Evolutionary conservation across 2,113 vertebrate species (phyloP), one percentile per base, ranked within the genome.

Genomic region (Ammodytes dubius): DNA sequence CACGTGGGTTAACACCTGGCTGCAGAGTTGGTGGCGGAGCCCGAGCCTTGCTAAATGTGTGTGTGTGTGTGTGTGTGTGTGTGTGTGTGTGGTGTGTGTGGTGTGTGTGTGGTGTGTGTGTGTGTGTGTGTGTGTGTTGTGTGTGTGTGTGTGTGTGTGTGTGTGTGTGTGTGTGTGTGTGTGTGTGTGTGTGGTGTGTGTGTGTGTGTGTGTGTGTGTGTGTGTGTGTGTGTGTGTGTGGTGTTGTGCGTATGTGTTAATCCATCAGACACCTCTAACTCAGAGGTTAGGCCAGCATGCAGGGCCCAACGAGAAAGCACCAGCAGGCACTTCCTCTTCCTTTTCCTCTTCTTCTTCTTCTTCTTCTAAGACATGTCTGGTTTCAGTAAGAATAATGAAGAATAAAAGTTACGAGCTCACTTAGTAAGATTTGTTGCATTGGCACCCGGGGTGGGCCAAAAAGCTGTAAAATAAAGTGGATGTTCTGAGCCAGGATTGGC

Each of bases 1-100:
- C 95, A 95, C 93, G 90, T 95, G 93, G 91, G 88, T 81, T 91
- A 93, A 94, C 94, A 94, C 94, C 95, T 94, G 92, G 91, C 89
- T 91, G 90, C 86, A 89, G 82, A 60, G 88, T 79, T 86, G 84
- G 88, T 83, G 85, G 85, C 73, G 65, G 81, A 89, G 89, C 74
- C 59, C n/a, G 59, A 75, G 81, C 74, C 79, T 77, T 75, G 59
- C 61, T 72, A 43, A 88, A n/a, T 77, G 82, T 88, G 88, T 71
- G 73, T 60, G 67, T 57, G 70, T 77, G 74, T 76, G 77, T 47
- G 77, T 83, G 37, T 56, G 69, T 52, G 81, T 81, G 27, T 27
- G 27, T 27, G 27, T 27, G 27, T 27, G 27, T 27, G 27, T 27
- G 27, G 27, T 27, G 27, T 27, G 27, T 27, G 27, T 27, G 27